A percentile compares a stretch with the other conserved stretches of the same genome.
Evolutionary conservation across 2,888 invertebrate species (phyloP).

Genomic region (Acanthosoma haemorrhoidale): DNA sequence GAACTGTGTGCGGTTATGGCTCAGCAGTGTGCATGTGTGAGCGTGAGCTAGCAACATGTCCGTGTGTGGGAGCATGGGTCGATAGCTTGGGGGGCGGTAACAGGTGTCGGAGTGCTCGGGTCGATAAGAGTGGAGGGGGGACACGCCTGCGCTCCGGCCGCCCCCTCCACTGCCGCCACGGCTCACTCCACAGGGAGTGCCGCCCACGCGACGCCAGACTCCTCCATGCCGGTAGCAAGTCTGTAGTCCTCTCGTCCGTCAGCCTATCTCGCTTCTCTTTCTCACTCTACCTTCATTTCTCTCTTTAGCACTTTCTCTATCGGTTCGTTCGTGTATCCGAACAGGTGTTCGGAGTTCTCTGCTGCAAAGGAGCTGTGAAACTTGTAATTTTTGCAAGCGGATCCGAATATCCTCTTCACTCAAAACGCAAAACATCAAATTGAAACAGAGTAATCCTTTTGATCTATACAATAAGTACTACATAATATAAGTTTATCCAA

Average conservation of each 20-base stretch:
- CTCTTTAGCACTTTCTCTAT: slow-evolving; percentile 29
- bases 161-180: slow-evolving; percentile 13
- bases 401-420: too few relatives aligned
- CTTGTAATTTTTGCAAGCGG: slow-evolving; percentile 1
- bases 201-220: slow-evolving; percentile 19
- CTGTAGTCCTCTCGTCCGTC: slow-evolving; percentile 14
- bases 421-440: too few relatives aligned
- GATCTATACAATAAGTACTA: background rate
- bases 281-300: slow-evolving; percentile 31
- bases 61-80: slow-evolving; percentile 25
- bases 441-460: background rate
- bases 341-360: background rate
- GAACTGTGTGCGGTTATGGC: background rate
- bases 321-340: slow-evolving; percentile 4
- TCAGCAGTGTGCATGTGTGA: background rate
- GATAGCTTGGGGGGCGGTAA: slow-evolving; percentile 38
- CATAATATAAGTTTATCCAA: background rate
- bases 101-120: slow-evolving; percentile 39
- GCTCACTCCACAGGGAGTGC: slow-evolving; percentile 37
- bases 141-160: background rate
- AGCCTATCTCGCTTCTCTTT: slow-evolving; percentile 12
- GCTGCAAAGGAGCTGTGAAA: slow-evolving; percentile 3
- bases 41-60: background rate
- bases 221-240: slow-evolving; percentile 10
- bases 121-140: too few relatives aligned